Evolutionary conservation across 2,113 vertebrate genomes (phyloP), one percentile per base, ranked within the genome.

Genomic region (Periophthalmus modestus): DNA sequence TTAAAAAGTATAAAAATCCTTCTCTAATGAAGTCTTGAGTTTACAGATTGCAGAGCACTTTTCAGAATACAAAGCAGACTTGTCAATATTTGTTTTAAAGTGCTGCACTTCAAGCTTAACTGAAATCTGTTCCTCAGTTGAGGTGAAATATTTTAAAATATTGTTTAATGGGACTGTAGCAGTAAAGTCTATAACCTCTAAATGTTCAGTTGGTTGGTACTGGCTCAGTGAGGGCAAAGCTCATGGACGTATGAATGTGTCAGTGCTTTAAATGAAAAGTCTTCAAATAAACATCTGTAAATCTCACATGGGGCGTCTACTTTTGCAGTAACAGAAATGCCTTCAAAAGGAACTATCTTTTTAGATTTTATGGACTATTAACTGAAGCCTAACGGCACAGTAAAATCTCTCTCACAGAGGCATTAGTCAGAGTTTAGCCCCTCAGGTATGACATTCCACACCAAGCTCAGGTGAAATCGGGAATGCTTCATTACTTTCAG

Each of bases 1-100:
- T 43, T 70, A 70, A 62, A 75, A 82, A 71, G 55, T 77, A 19
- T 68, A 63, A 86, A 81, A 47, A 69, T 69, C 68, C 62, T 85
- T 81, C 43, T 75, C 57, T 12, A 28, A 66, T 75, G 55, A 73
- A 80, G 71, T 77, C 78, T 70, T 67, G 59, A 65, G 48, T 82
- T 77, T 77, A 72, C 62, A 58, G 72, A 80, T 7, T 71, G 57
- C 33, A 65, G 33, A 23, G 14, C 72, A 50, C 58, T 46, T 68
- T 66, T 79, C 34, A 66, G 72, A 76, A 47, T 24, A 72, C 76
- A 69, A 24, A 34, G 14, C 52, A 70, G 57, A 11, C 10, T 80
- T 34, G 69, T 77, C 21, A 87, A 85, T 68, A 24, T 46, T 28
- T 59, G 54, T 57, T 62, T 16, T 78, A 34, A 85, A 68, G 73